A percentile compares a stretch with the other conserved stretches of the same genome.
Evolutionary conservation across 1,140 invertebrate species (phyloP).

Genomic region (Lysiphlebus fabarum): DNA sequence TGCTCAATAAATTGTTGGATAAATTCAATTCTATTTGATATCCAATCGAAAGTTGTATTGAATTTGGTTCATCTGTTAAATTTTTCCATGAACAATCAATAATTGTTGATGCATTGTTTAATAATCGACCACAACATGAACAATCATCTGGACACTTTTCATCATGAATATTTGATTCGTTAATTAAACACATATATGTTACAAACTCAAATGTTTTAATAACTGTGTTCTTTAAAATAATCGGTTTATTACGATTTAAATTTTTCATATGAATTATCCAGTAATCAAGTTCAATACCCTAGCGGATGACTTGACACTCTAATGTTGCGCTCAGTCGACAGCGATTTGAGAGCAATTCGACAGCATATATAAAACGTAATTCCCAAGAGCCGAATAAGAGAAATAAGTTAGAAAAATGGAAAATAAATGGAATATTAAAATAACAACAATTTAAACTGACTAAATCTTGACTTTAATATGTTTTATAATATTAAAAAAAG

Average conservation of each 20-base stretch:
- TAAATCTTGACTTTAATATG: too few species aligned
- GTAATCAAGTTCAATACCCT: too few species aligned
- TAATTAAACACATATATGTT: conserved; percentile 29
- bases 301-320: too few species aligned
- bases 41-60: conserved; percentile 33
- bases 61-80: conserved; percentile 40
- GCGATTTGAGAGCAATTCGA: too few species aligned
- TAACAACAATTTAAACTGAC: too few species aligned
- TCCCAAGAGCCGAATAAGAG: too few species aligned
- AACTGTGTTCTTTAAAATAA: conserved; percentile 29
- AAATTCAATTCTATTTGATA: conserved; percentile 54
- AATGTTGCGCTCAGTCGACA: too few species aligned
- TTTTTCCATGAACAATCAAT: conserved; percentile 57
- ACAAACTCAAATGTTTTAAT: conserved; percentile 31
- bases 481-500: too few species aligned
- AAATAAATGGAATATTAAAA: too few species aligned
- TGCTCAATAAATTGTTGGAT: conserved; percentile 51
- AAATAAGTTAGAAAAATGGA: too few species aligned
- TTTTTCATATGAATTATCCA: conserved; percentile 40
- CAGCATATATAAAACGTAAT: too few species aligned
- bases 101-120: conserved; percentile 50
- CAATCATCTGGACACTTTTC: conserved; percentile 53
- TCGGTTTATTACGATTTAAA: conserved; percentile 45
- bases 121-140: conserved; percentile 48
- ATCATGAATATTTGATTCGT: conserved; percentile 28